Evolutionary conservation across 2,888 invertebrate species (phyloP).

Genomic region (Pristionchus japonicus): DNA sequence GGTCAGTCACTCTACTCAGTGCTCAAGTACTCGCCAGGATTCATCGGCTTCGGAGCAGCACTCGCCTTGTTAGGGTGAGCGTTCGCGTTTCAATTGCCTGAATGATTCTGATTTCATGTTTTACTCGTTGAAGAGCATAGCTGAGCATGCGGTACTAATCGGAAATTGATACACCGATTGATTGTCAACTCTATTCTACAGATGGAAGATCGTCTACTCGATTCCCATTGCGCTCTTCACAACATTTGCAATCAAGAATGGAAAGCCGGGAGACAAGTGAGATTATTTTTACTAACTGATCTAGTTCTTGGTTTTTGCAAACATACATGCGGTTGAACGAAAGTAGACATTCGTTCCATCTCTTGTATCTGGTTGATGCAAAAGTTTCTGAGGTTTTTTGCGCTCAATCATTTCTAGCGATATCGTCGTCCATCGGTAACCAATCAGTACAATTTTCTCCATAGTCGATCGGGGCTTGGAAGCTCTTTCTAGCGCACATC

Average conservation of each 20-base stretch:
- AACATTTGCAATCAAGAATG: constrained; percentile 55
- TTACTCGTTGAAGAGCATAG: too few relatives aligned
- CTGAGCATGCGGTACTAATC: too few relatives aligned
- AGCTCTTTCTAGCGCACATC: too few relatives aligned
- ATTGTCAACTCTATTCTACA: constrained; percentile 44
- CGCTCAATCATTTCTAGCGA: too few relatives aligned
- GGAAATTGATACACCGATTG: too few relatives aligned
- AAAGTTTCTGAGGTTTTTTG: too few relatives aligned
- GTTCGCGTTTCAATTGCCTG: not conserved
- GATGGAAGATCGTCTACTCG: constrained; percentile 66
- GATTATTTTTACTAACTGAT: not conserved
- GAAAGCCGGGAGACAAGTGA: constrained; percentile 34
- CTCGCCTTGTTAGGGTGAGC: constrained; percentile 56
- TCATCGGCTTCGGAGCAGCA: constrained; percentile 66
- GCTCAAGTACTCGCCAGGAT: constrained; percentile 56
- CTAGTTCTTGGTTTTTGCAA: not conserved
- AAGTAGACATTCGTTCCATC: too few relatives aligned
- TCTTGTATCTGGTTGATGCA: too few relatives aligned
- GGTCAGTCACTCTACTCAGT: constrained; percentile 33
- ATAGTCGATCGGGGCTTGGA: too few relatives aligned
- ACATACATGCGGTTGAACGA: too few relatives aligned
- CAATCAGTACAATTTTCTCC: too few relatives aligned
- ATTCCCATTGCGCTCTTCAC: constrained; percentile 59
- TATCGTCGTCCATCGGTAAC: too few relatives aligned
- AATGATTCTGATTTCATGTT: not conserved